A percentile compares a stretch with the other conserved stretches of the same genome.
phyloP scores from a whole-genome alignment of 1,140 invertebrate species.

The Leucophenga varia region DNA sequence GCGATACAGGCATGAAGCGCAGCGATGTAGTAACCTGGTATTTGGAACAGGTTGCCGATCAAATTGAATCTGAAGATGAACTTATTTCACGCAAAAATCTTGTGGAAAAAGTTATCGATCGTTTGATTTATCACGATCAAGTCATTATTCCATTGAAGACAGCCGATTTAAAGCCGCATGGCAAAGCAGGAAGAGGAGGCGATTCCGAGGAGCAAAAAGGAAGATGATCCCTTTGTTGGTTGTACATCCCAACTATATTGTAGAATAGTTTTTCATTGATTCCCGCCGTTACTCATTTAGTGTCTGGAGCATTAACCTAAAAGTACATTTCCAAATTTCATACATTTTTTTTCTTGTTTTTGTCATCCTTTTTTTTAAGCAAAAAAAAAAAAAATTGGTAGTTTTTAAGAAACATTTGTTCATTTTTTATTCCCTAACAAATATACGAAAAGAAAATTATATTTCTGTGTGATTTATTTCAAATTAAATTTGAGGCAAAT shows the following conservation, averaged over 20 bases:
- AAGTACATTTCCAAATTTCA: background rate
- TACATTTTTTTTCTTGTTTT: constrained; percentile 7
- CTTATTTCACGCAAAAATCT: constrained; percentile 84
- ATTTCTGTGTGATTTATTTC: too few species aligned
- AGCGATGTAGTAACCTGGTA: constrained; percentile 94
- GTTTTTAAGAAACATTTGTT: background rate
- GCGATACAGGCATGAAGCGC: constrained; percentile 68
- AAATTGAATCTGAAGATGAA: constrained; percentile 90
- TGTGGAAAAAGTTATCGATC: constrained; percentile 94
- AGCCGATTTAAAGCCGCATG: constrained; percentile 62
- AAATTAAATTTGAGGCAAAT: too few species aligned
- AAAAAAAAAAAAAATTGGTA: too few species aligned
- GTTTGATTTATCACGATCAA: constrained; percentile 90
- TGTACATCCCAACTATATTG: constrained; percentile 94
- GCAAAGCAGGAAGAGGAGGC: constrained; percentile 54
- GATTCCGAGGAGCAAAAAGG: constrained; percentile 59
- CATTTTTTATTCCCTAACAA: too few species aligned
- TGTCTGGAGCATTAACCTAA: too few species aligned
- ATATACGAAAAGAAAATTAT: too few species aligned
- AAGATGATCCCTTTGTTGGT: constrained; percentile 87
- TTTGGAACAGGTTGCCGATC: constrained; percentile 82
- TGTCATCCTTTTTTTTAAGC: too few species aligned
- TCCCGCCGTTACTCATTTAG: too few species aligned
- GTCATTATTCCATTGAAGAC: constrained; percentile 86
- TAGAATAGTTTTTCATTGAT: constrained; percentile 63